A percentile compares a stretch with the other conserved stretches of the same genome.
Conservation (phyloP, 2,797 vertebrate genomes). For the Spizella passerina region DNA sequence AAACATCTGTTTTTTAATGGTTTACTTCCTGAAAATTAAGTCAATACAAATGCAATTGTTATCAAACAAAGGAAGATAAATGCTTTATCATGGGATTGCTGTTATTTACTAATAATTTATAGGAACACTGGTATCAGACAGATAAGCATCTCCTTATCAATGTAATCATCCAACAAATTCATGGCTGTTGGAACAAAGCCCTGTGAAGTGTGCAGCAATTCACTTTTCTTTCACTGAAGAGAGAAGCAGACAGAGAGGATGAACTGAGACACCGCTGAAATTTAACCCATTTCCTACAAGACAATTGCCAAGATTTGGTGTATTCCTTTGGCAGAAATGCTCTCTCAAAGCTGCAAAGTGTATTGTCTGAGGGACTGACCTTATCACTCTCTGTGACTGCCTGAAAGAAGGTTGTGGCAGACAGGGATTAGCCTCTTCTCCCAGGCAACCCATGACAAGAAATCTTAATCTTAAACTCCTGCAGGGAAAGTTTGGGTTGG, state of each 20-base stretch:
- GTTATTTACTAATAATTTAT: neutral
- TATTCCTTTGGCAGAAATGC: neutral
- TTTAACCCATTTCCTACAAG: neutral
- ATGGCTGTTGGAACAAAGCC: neutral
- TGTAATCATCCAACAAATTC: neutral
- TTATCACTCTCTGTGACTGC: neutral
- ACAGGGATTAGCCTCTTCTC: neutral
- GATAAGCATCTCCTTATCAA: neutral
- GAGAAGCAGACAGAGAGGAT: neutral
- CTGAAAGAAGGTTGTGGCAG: neutral
- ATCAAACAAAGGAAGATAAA: neutral
- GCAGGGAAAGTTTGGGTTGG: neutral
- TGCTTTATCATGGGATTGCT: neutral
- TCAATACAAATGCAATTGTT: neutral
- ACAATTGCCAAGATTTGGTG: neutral
- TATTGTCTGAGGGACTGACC: neutral
- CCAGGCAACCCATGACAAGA: neutral
- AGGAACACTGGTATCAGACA: neutral
- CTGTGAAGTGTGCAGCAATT: neutral
- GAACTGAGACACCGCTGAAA: neutral
- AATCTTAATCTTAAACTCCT: rapidly evolving
- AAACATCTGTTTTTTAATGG: neutral
- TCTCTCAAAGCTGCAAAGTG: neutral
- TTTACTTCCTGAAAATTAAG: neutral
- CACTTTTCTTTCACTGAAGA: neutral